Evolutionary conservation across 2,113 vertebrate genomes (phyloP).

Genomic region (Motacilla tschutschensis): DNA sequence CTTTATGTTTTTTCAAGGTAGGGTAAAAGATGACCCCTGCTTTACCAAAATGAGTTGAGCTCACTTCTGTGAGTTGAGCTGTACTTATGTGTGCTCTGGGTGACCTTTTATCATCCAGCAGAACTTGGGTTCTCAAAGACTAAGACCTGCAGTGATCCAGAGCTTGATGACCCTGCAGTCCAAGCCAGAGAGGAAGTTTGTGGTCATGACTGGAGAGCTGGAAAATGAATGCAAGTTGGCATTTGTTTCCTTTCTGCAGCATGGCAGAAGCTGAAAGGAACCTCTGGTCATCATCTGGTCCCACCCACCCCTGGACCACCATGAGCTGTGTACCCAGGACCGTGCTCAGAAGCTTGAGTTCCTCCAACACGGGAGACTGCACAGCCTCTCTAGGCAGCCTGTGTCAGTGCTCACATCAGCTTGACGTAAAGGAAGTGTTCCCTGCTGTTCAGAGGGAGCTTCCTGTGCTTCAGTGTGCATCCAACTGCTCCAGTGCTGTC

Average conservation of each 20-base stretch:
- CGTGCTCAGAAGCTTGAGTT: rapidly evolving
- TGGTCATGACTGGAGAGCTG: background rate
- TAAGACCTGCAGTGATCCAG: background rate
- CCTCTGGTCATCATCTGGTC: background rate
- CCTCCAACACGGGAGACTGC: background rate
- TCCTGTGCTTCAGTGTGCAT: background rate
- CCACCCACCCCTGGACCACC: background rate
- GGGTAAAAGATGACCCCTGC: background rate
- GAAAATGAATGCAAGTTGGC: background rate
- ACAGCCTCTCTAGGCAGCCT: background rate
- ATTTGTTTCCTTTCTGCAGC: background rate
- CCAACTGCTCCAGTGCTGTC: background rate
- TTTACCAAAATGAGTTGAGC: background rate
- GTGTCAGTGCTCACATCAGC: background rate
- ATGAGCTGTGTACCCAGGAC: background rate
- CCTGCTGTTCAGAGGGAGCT: background rate
- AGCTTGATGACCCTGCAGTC: background rate
- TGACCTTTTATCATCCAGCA: background rate
- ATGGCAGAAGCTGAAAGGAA: background rate
- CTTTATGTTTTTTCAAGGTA: background rate
- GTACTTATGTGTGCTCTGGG: rapidly evolving
- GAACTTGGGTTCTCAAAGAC: background rate
- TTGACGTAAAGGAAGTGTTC: background rate
- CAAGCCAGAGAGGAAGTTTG: background rate
- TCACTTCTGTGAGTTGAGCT: background rate